Percentiles rank a stretch among this genome's conserved stretches.
These are phyloP conservation scores for Malacosoma neustria DNA, from an alignment of 2,888 invertebrate species.

Conservation along the genomic window DNA sequence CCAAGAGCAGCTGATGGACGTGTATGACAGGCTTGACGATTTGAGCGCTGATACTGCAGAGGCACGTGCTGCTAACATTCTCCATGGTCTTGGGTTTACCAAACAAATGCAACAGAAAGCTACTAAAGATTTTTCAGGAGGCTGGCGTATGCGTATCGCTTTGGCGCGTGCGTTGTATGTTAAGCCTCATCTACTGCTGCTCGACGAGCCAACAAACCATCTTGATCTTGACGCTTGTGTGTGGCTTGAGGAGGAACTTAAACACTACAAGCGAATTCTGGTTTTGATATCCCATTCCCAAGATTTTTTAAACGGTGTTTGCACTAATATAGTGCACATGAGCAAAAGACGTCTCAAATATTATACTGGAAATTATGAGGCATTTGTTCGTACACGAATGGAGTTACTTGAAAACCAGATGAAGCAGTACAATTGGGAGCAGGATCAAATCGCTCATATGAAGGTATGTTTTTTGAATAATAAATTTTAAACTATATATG, in stretches of 20 bases:
- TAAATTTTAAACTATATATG: no score
- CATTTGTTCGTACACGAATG: constrained; percentile 93
- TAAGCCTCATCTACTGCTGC: constrained; percentile 95
- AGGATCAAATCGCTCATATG: constrained; percentile 99
- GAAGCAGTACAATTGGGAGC: constrained; percentile 99
- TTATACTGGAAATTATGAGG: constrained; percentile 98
- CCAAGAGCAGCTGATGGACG: constrained; percentile 97
- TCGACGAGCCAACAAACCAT: constrained; percentile 99
- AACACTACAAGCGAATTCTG: constrained; percentile 95
- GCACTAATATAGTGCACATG: constrained; percentile 97
- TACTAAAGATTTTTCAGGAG: constrained; percentile 91
- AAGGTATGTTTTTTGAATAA: no score
- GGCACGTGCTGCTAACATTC: constrained; percentile 93
- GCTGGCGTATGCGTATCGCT: constrained; percentile 99
- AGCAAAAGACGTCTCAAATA: constrained; percentile 94
- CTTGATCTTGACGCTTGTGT: constrained; percentile 99
- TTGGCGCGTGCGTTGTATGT: constrained; percentile 97
- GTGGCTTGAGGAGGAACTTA: constrained; percentile 98
- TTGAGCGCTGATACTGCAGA: constrained; percentile 97
- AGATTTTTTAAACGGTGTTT: constrained; percentile 98
- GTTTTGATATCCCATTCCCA: constrained; percentile 99
- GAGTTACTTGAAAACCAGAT: constrained; percentile 98
- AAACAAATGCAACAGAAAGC: constrained; percentile 89
- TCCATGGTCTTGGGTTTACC: constrained; percentile 97
- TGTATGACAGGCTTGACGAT: constrained; percentile 98